phyloP scores from a whole-genome alignment of 2,888 invertebrate species.

The Quadroppia sp. region DNA sequence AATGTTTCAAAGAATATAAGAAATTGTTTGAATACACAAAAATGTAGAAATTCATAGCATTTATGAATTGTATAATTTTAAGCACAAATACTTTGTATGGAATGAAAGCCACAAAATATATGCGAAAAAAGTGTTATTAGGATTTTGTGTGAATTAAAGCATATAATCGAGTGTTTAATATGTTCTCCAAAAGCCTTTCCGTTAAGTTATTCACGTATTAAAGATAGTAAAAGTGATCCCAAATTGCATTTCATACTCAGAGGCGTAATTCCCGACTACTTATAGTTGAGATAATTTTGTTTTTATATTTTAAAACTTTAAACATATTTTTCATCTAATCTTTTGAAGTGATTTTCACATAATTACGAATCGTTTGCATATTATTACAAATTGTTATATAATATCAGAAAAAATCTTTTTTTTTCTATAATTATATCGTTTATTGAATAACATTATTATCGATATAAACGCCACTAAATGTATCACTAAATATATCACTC shows the following conservation, averaged over 20 bases:
- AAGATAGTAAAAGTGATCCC: conserved; percentile 13
- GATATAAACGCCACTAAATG: too few relatives aligned
- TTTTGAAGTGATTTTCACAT: too few relatives aligned
- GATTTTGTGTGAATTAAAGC: neutral
- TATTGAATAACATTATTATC: too few relatives aligned
- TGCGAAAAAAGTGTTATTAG: neutral
- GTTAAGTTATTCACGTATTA: neutral
- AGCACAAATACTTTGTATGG: neutral
- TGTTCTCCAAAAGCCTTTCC: neutral
- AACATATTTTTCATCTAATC: too few relatives aligned
- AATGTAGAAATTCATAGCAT: neutral
- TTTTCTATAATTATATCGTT: neutral
- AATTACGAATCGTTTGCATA: too few relatives aligned
- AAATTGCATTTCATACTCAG: conserved; percentile 8
- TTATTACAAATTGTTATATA: too few relatives aligned
- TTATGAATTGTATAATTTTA: neutral
- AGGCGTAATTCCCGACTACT: neutral
- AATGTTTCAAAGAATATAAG: too few relatives aligned
- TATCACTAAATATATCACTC: too few relatives aligned
- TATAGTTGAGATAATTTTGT: too few relatives aligned
- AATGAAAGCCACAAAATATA: neutral
- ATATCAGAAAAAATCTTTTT: too few relatives aligned
- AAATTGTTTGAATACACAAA: neutral
- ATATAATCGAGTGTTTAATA: neutral
- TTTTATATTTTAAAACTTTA: neutral